Conservation (phyloP, 2,113 vertebrate genomes). For the Neolamprologus sp. region DNA sequence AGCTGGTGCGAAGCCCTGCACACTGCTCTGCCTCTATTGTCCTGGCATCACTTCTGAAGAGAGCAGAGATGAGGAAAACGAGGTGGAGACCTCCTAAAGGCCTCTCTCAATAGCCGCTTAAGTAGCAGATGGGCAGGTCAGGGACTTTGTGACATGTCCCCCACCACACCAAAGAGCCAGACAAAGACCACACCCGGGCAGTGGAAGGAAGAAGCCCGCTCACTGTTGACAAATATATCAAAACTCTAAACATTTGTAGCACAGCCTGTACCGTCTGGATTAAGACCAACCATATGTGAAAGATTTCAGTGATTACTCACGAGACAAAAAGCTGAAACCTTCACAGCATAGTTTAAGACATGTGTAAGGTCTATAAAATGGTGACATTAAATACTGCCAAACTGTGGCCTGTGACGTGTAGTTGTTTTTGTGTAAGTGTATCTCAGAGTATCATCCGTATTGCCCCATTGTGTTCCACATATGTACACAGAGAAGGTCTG, state of each 20-base stretch:
- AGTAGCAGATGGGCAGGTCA: constrained; percentile 30
- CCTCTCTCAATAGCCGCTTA: constrained; percentile 19
- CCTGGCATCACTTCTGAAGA: constrained; percentile 65
- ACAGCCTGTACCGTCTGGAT: constrained; percentile 6
- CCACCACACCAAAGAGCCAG: constrained; percentile 20
- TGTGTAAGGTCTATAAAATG: constrained; percentile 1
- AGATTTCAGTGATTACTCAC: constrained; percentile 15
- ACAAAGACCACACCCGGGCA: constrained; percentile 5
- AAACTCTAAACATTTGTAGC: constrained; percentile 17
- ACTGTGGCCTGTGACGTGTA: background rate
- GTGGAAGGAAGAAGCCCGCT: constrained; percentile 49
- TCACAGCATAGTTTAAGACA: constrained; percentile 10
- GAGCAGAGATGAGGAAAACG: constrained; percentile 15
- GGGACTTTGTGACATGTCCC: constrained; percentile 28
- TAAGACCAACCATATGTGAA: constrained; percentile 37
- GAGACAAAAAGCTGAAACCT: constrained; percentile 23
- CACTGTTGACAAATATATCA: constrained; percentile 41
- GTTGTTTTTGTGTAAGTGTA: background rate
- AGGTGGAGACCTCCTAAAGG: constrained; percentile 50
- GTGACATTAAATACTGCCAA: constrained; percentile 7
- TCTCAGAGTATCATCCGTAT: background rate
- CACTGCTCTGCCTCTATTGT: constrained; percentile 42
- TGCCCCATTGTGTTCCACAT: background rate
- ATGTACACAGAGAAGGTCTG: background rate
- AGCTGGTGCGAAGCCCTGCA: constrained; percentile 60